These are phyloP conservation scores for Brachionus manjavacas DNA, from an alignment of 1,140 invertebrate species.

Conservation along the genomic window DNA sequence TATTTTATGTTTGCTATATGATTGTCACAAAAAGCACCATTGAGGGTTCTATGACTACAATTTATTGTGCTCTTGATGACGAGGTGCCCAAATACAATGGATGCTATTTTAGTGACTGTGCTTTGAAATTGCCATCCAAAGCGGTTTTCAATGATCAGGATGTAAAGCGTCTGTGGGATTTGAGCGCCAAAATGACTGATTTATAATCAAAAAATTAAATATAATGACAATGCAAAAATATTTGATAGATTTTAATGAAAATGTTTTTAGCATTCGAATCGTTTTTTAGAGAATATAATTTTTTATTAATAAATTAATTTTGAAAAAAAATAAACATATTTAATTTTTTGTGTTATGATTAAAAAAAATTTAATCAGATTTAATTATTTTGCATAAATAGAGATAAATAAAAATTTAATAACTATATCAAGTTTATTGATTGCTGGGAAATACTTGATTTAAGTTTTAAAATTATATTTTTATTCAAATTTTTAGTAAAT, in stretches of 20 bases:
- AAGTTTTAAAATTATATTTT: too few species aligned
- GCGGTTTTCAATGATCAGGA: not conserved
- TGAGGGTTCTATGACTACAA: conserved; percentile 58
- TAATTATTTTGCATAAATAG: too few species aligned
- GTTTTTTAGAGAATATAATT: not conserved
- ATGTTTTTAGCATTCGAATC: conserved; percentile 3
- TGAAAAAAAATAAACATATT: not conserved
- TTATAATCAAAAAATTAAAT: not conserved
- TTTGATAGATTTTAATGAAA: not conserved
- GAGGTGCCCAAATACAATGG: conserved; percentile 69
- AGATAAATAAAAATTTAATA: too few species aligned
- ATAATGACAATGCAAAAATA: not conserved
- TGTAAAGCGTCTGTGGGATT: not conserved
- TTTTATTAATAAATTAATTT: not conserved
- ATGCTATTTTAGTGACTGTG: conserved; percentile 45
- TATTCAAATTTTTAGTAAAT: too few species aligned
- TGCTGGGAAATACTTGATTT: too few species aligned
- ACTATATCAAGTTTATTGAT: too few species aligned
- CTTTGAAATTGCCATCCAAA: not conserved
- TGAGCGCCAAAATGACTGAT: not conserved
- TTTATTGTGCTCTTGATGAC: conserved; percentile 62
- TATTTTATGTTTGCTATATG: conserved; percentile 46
- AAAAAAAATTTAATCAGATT: not conserved
- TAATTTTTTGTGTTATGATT: not conserved
- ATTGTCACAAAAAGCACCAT: conserved; percentile 52